Evolutionary conservation across 1,140 invertebrate species (phyloP).

Genomic region (Mercenaria mercenaria): DNA sequence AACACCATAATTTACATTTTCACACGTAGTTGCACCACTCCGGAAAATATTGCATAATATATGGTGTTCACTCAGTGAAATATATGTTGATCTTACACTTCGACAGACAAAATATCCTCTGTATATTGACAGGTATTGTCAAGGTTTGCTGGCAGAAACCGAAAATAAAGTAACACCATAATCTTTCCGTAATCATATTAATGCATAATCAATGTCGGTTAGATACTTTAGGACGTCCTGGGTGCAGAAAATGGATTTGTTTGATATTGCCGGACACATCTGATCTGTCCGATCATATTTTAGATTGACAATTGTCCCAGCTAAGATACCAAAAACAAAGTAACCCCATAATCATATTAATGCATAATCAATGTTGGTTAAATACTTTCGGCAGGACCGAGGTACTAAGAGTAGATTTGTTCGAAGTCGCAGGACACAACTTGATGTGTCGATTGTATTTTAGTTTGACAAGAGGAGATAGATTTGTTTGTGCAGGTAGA

Average conservation of each 20-base stretch:
- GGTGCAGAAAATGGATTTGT: neutral
- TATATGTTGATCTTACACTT: too few relatives aligned
- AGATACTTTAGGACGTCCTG: neutral
- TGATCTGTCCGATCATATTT: neutral
- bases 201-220: constrained; percentile 25
- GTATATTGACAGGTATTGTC: too few relatives aligned
- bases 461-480: constrained; percentile 6
- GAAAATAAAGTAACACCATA: too few relatives aligned
- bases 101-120: too few relatives aligned
- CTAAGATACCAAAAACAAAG: neutral
- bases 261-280: neutral
- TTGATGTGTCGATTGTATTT: constrained; percentile 1
- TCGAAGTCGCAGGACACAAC: neutral
- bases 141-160: too few relatives aligned
- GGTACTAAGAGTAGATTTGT: constrained; percentile 9
- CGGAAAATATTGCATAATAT: too few relatives aligned
- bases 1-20: too few relatives aligned
- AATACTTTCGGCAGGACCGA: neutral
- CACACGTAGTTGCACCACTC: too few relatives aligned
- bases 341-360: constrained; percentile 10
- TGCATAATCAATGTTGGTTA: constrained; percentile 17
- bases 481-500: neutral
- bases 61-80: too few relatives aligned
- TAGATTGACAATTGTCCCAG: neutral
- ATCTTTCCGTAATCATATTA: neutral